Evolutionary conservation across 92 coral and sea anemone species (phyloP).

Genomic region (Siderastrea siderea): DNA sequence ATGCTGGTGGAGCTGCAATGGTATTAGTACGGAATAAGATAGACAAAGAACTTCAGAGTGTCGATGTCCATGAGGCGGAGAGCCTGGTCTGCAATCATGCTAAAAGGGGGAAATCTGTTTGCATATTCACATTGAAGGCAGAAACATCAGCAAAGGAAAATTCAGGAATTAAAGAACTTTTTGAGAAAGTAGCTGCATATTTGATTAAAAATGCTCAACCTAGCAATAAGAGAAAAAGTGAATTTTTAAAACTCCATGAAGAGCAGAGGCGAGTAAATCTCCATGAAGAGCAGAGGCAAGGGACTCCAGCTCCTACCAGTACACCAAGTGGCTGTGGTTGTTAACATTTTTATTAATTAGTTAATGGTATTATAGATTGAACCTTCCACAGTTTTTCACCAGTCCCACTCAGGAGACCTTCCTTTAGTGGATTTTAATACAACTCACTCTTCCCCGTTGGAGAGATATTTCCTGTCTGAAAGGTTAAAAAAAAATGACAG

Average conservation of each 20-base stretch:
- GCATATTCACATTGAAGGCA: conserved; percentile 15
- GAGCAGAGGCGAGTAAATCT: neutral
- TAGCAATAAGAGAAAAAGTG: neutral
- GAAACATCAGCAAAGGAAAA: conserved; percentile 66
- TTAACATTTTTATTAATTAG: neutral
- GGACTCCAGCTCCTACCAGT: neutral
- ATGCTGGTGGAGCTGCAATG: conserved; percentile 72
- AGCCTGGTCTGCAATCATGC: conserved; percentile 1
- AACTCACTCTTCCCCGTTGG: no score
- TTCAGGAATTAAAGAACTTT: conserved; percentile 49
- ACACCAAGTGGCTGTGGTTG: conserved; percentile 2
- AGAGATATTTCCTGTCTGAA: no score
- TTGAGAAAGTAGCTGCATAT: conserved; percentile 44
- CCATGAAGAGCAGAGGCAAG: neutral
- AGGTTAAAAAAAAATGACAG: no score
- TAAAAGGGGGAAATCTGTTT: neutral
- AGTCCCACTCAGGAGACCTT: no score
- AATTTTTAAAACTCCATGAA: neutral
- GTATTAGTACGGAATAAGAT: conserved; percentile 84
- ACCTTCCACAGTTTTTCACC: no score
- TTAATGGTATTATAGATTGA: no score
- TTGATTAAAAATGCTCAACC: conserved; percentile 35
- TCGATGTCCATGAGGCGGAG: conserved; percentile 22
- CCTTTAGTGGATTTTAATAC: no score
- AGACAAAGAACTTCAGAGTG: conserved; percentile 54